Percentiles rank a stretch among this genome's conserved stretches.
Evolutionary conservation across 2,113 vertebrate genomes (phyloP).

Genomic region (Leptosomus discolor): DNA sequence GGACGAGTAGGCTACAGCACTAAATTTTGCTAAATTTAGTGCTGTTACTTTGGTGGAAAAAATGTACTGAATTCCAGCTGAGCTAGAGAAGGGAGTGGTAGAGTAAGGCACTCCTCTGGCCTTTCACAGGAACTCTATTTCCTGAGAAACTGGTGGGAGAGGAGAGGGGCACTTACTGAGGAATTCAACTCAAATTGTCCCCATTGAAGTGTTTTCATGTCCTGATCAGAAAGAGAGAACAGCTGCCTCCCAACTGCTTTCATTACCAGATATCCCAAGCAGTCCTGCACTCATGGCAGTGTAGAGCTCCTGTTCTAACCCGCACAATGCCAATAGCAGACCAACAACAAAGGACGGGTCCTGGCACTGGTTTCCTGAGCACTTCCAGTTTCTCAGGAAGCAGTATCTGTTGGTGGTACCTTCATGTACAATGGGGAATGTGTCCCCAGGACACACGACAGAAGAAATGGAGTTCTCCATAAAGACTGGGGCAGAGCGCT

Average conservation of each 20-base stretch:
- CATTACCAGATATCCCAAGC: background rate
- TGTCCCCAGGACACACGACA: background rate
- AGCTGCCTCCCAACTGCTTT: background rate
- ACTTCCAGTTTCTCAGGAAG: background rate
- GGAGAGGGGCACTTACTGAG: background rate
- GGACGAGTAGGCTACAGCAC: background rate
- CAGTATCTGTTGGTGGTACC: fast-evolving
- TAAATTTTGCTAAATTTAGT: background rate
- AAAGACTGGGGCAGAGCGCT: background rate
- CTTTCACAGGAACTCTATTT: background rate
- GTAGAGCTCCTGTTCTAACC: background rate
- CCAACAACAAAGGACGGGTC: background rate
- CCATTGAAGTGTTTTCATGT: background rate
- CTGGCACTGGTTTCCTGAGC: background rate
- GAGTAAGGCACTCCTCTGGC: background rate
- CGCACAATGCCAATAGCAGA: fast-evolving
- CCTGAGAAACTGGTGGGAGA: background rate
- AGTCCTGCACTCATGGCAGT: fast-evolving
- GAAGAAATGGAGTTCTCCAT: background rate
- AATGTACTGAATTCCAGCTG: background rate
- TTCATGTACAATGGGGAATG: fast-evolving
- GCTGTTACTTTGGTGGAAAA: background rate
- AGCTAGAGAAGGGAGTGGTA: background rate
- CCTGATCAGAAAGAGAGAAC: background rate
- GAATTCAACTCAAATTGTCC: background rate